Evolutionary conservation across 2,797 vertebrate genomes (phyloP).

Genomic region (Neosalanx taihuensis): DNA sequence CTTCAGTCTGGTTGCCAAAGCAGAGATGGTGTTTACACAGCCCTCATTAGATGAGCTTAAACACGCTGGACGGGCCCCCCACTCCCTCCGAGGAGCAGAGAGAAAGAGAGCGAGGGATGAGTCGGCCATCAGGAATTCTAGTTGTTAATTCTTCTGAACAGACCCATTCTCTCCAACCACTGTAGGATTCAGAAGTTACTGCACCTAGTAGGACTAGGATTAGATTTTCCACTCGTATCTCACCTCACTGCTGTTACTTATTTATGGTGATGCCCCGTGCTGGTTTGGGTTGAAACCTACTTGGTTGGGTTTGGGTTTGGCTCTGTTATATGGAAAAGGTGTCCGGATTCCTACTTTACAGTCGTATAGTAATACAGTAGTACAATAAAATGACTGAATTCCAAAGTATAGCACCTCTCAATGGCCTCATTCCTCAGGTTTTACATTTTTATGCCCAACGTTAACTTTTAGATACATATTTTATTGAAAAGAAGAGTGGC

Average conservation of each 20-base stretch:
- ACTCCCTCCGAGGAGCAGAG: background rate
- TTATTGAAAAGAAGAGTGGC: slow-evolving; percentile 17
- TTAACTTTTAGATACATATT: no score
- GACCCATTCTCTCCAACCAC: background rate
- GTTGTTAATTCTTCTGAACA: background rate
- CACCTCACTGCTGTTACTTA: slow-evolving; percentile 14
- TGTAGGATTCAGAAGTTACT: no score
- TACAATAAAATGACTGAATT: background rate
- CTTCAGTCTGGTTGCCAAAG: slow-evolving; percentile 35
- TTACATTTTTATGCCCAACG: no score
- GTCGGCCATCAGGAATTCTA: background rate
- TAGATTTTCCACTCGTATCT: slow-evolving; percentile 38
- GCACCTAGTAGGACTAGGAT: background rate
- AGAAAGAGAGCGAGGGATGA: slow-evolving; percentile 1
- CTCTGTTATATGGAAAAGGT: background rate
- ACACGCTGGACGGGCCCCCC: slow-evolving; percentile 28
- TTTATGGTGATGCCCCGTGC: slow-evolving; percentile 28
- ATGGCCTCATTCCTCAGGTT: background rate
- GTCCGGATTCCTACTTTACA: no score
- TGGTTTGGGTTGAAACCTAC: slow-evolving; percentile 23
- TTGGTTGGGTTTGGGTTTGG: slow-evolving; percentile 3
- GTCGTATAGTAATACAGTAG: no score
- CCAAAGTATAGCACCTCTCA: background rate
- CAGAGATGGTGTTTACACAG: slow-evolving; percentile 35
- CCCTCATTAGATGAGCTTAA: slow-evolving; percentile 39